These are phyloP conservation scores for Calameuta pallipes DNA, from an alignment of 2,888 invertebrate species.

Conservation along the genomic window DNA sequence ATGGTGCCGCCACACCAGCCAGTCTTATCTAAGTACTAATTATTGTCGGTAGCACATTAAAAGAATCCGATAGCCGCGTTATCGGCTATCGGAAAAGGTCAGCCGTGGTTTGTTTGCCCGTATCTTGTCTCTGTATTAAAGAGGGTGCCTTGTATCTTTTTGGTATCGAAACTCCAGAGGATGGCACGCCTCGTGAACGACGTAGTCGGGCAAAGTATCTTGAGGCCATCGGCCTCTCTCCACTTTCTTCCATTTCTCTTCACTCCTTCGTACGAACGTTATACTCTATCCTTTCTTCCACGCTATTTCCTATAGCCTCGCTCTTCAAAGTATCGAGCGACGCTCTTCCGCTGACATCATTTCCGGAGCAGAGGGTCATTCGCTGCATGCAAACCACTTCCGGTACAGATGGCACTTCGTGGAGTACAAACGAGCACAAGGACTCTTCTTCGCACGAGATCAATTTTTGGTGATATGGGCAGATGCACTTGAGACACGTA, in stretches of 20 bases:
- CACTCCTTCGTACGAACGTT: not conserved
- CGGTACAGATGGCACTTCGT: not conserved
- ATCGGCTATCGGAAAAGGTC: conserved; percentile 8
- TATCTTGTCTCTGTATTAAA: not conserved
- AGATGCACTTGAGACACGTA: not conserved
- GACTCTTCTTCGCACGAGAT: not conserved
- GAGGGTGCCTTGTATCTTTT: not conserved
- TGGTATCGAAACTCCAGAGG: not conserved
- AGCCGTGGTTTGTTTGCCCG: not conserved
- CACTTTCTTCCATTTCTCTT: not conserved
- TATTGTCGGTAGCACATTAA: conserved; percentile 7
- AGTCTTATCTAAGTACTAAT: conserved; percentile 14
- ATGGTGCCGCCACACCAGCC: not conserved
- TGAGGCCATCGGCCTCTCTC: not conserved
- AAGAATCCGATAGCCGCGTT: conserved; percentile 1
- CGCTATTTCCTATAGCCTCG: conserved; percentile 4
- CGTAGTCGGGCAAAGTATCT: not conserved
- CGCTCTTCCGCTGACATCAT: conserved; percentile 12
- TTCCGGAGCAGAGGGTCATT: conserved; percentile 10
- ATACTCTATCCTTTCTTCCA: not conserved
- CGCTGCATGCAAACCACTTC: conserved; percentile 9
- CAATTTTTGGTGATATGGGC: not conserved
- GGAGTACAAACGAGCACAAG: not conserved
- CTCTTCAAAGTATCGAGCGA: conserved; percentile 12
- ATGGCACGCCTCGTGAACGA: not conserved